These are phyloP conservation scores for Doryteuthis pealeii DNA, from an alignment of 1,140 invertebrate genomes.

Conservation along the genomic window DNA sequence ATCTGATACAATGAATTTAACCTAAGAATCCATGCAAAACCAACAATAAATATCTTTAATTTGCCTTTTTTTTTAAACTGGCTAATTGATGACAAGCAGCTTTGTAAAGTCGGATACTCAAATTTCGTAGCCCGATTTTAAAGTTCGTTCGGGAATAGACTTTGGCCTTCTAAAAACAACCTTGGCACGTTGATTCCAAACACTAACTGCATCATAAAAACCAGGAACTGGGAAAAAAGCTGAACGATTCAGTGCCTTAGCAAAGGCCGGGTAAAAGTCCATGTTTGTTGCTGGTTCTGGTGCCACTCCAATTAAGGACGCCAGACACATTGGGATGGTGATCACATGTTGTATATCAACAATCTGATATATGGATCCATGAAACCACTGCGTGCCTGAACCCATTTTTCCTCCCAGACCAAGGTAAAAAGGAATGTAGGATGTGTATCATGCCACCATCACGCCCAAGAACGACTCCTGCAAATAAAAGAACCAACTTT, in stretches of 20 bases:
- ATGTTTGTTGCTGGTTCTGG: constrained; percentile 81
- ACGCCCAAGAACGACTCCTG: constrained; percentile 83
- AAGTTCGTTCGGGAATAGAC: constrained; percentile 76
- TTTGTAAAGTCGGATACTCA: constrained; percentile 69
- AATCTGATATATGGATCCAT: constrained; percentile 83
- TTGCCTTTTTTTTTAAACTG: no score
- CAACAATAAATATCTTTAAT: no score
- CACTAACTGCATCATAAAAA: constrained; percentile 72
- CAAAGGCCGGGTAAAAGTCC: constrained; percentile 84
- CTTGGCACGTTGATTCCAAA: constrained; percentile 70
- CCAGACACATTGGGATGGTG: constrained; percentile 66
- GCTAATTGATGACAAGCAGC: constrained; percentile 45
- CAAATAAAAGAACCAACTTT: constrained; percentile 31
- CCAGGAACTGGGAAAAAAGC: constrained; percentile 77
- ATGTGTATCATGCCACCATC: constrained; percentile 84
- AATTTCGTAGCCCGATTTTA: constrained; percentile 78
- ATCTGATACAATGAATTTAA: no score
- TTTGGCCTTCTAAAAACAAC: constrained; percentile 87
- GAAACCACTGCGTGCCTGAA: constrained; percentile 81
- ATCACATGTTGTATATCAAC: constrained; percentile 73
- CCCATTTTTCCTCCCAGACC: constrained; percentile 81
- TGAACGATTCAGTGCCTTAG: constrained; percentile 73
- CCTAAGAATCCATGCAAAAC: no score
- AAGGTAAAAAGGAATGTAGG: constrained; percentile 81
- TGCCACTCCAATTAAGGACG: constrained; percentile 83